Evolutionary conservation across 2,888 invertebrate species (phyloP).

Genomic region (Mycalesis mineus): DNA sequence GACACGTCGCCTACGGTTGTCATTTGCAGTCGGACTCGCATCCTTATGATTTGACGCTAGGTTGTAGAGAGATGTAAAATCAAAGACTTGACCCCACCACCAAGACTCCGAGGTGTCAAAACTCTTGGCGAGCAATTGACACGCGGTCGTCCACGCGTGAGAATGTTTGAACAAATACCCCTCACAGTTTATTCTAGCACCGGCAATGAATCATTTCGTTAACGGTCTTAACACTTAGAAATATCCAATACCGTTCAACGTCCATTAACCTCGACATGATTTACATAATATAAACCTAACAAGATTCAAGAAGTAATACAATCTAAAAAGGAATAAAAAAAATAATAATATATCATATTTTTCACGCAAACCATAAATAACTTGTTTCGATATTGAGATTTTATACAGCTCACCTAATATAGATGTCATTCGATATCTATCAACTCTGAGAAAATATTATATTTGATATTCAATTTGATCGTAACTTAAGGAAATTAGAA

Average conservation of each 20-base stretch:
- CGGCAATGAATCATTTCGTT: constrained; percentile 73
- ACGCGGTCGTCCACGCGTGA: constrained; percentile 64
- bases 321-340: constrained; percentile 26
- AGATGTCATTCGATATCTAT: constrained; percentile 27
- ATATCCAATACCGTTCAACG: constrained; percentile 53
- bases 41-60: background rate
- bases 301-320: constrained; percentile 34
- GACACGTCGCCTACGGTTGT: no score
- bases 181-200: constrained; percentile 66
- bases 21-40: no score
- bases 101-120: constrained; percentile 61
- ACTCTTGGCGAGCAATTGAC: constrained; percentile 64
- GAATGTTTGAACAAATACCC: constrained; percentile 74
- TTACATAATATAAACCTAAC: constrained; percentile 57
- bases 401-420: constrained; percentile 24
- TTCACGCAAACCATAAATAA: constrained; percentile 31
- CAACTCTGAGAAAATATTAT: constrained; percentile 16
- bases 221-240: constrained; percentile 67
- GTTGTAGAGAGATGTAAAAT: constrained; percentile 39
- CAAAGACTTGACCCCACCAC: constrained; percentile 55
- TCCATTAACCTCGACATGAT: constrained; percentile 54
- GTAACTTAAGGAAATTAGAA: background rate
- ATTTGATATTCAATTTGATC: background rate
- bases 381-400: constrained; percentile 22
- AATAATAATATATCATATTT: constrained; percentile 36